phyloP scores from a whole-genome alignment of 2,113 vertebrate genomes.

The Acanthisitta chloris region DNA sequence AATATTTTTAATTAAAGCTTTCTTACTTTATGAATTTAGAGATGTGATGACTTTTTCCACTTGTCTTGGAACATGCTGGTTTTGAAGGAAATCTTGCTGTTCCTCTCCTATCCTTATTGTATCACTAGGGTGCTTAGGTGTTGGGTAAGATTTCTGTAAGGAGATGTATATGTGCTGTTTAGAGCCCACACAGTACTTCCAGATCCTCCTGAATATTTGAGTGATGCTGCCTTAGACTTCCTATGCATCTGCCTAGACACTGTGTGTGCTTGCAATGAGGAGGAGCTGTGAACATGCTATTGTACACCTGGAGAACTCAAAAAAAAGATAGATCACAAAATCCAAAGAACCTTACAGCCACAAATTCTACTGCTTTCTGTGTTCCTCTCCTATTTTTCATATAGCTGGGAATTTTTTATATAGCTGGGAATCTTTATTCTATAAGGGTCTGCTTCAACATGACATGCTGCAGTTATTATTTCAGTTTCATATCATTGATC shows the following conservation, averaged over 20 bases:
- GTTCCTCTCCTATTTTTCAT: not conserved
- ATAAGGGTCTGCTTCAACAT: not conserved
- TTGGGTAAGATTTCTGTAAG: not conserved
- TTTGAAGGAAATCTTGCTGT: not conserved
- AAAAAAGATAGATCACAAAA: not conserved
- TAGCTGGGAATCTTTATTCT: not conserved
- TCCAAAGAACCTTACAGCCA: not conserved
- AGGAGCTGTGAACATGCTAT: not conserved
- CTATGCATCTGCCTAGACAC: not conserved
- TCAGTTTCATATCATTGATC: not conserved
- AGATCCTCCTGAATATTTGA: not conserved
- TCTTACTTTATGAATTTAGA: not conserved
- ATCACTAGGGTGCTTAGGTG: not conserved
- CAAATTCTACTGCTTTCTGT: not conserved
- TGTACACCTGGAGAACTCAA: not conserved
- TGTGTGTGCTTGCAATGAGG: not conserved
- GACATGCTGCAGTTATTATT: not conserved
- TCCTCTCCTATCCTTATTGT: not conserved
- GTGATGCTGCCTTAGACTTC: not conserved
- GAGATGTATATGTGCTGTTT: rapidly evolving
- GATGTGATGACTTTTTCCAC: not conserved
- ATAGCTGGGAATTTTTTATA: not conserved
- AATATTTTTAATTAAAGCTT: not conserved
- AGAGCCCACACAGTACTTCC: not conserved
- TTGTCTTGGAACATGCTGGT: not conserved